These are phyloP conservation scores for Tachyglossus aculeatus DNA, from an alignment of 2,797 vertebrate genomes.

Conservation along the genomic window DNA sequence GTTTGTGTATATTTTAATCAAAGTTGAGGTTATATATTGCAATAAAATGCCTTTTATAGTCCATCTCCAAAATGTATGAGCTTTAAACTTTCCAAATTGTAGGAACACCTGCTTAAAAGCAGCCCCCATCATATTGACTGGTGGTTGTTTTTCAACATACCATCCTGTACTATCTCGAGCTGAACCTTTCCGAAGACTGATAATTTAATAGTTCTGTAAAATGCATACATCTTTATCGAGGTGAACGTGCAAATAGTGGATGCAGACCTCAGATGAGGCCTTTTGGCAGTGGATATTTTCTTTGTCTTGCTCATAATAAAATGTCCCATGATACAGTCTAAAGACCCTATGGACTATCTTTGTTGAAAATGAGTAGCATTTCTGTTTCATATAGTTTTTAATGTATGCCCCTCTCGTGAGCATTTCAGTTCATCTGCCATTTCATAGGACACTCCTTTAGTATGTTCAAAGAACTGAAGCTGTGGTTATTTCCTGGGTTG, in stretches of 20 bases:
- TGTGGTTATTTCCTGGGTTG: conserved; percentile 25
- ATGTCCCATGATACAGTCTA: conserved; percentile 38
- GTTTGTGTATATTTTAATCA: not conserved
- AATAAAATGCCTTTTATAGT: conserved; percentile 31
- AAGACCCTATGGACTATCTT: conserved; percentile 49
- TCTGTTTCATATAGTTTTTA: conserved; percentile 49
- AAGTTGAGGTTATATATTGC: not conserved
- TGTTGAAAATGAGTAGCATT: conserved; percentile 53
- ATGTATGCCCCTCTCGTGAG: conserved; percentile 27
- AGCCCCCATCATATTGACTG: too few relatives aligned
- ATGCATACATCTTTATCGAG: conserved; percentile 14
- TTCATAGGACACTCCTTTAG: conserved; percentile 30
- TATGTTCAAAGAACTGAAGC: conserved; percentile 28
- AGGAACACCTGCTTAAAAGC: conserved; percentile 23
- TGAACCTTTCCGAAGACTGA: conserved; percentile 5
- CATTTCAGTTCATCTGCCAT: conserved; percentile 28
- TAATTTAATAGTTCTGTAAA: conserved; percentile 18
- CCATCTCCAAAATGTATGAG: conserved; percentile 14
- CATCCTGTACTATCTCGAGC: conserved; percentile 5
- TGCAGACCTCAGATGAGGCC: conserved; percentile 8
- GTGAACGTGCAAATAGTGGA: conserved; percentile 3
- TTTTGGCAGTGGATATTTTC: conserved; percentile 7
- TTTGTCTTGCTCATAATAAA: conserved; percentile 40
- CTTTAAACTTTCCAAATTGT: conserved; percentile 40
- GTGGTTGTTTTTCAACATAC: conserved; percentile 21